Evolutionary conservation across 2,797 vertebrate genomes (phyloP).

Genomic region (Luscinia megarhynchos): DNA sequence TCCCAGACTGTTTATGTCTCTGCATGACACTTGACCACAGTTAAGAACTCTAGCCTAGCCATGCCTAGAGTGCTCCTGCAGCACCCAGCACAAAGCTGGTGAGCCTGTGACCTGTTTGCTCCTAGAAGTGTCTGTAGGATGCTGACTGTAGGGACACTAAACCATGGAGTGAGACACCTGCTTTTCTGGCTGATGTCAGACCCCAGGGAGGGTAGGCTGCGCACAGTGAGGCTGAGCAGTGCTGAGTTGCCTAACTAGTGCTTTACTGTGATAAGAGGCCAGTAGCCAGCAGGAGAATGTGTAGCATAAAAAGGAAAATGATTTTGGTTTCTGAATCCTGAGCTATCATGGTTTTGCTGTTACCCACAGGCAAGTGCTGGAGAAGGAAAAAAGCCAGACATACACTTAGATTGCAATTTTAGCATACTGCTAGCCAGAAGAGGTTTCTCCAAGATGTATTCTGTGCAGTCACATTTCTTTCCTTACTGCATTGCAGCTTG

Average conservation of each 20-base stretch:
- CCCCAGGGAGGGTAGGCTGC: not conserved
- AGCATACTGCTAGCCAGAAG: not conserved
- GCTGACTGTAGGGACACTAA: not conserved
- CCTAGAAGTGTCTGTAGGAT: not conserved
- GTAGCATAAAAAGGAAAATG: not conserved
- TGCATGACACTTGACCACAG: not conserved
- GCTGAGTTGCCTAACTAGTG: not conserved
- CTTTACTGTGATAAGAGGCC: not conserved
- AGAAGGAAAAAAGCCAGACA: not conserved
- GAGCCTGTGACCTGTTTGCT: not conserved
- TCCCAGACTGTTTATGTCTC: not conserved
- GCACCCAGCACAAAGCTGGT: not conserved
- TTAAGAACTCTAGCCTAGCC: not conserved
- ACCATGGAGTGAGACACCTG: not conserved
- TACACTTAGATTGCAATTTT: not conserved
- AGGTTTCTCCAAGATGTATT: not conserved
- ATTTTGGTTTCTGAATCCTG: not conserved
- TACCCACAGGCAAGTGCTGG: not conserved
- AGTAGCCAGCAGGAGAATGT: not conserved
- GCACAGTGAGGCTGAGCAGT: not conserved
- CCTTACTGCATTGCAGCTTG: not conserved
- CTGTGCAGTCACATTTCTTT: not conserved
- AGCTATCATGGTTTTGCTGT: not conserved
- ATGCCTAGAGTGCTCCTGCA: not conserved
- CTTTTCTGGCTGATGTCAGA: not conserved